Evolutionary conservation across 2,888 invertebrate species (phyloP).

Genomic region (Heliconius ismenius): DNA sequence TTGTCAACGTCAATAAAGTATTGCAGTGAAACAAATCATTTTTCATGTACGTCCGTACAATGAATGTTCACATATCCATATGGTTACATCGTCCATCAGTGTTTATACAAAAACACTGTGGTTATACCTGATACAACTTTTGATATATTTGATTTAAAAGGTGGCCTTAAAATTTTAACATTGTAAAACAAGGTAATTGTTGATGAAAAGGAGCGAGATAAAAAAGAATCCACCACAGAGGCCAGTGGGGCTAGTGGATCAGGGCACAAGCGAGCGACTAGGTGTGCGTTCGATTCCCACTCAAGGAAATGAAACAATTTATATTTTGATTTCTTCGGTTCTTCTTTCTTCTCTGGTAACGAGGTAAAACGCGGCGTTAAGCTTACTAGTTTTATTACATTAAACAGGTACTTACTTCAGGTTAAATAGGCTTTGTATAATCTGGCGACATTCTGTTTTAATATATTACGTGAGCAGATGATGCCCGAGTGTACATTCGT

Average conservation of each 20-base stretch:
- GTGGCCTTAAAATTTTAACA: not conserved
- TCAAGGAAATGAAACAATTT: too few species aligned
- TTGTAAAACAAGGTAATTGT: not conserved
- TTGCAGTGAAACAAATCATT: conserved; percentile 25
- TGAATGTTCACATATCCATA: not conserved
- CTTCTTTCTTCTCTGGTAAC: too few species aligned
- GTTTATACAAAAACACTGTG: not conserved
- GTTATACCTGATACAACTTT: not conserved
- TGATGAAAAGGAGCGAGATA: not conserved
- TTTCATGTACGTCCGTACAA: conserved; percentile 16
- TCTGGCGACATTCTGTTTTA: conserved; percentile 3
- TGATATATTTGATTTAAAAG: not conserved
- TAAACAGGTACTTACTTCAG: too few species aligned
- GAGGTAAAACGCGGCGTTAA: too few species aligned
- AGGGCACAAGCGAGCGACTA: too few species aligned
- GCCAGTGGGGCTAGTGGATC: too few species aligned
- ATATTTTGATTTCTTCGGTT: too few species aligned
- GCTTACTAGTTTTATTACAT: too few species aligned
- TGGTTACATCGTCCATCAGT: not conserved
- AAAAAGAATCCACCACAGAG: too few species aligned
- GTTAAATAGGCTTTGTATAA: not conserved
- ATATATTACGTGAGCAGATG: conserved; percentile 17
- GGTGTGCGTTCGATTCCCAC: too few species aligned
- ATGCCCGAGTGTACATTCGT: not conserved
- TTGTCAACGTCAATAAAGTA: conserved; percentile 27